A percentile compares a stretch with the other conserved stretches of the same genome.
phyloP scores from a whole-genome alignment of 2,888 invertebrate genomes.

The Drosophila recens region DNA sequence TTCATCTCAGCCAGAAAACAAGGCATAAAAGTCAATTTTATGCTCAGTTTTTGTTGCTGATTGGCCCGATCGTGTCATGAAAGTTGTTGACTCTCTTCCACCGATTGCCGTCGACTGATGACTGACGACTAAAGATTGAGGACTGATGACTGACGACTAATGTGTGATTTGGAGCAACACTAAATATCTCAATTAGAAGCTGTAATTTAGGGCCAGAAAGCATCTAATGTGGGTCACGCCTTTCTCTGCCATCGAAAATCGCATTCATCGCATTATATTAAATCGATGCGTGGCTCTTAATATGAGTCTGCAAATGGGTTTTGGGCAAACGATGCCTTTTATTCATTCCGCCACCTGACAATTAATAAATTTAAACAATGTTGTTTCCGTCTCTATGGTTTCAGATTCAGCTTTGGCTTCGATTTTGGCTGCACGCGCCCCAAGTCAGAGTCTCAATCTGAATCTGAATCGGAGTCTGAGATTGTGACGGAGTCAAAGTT shows the following conservation, averaged over 20 bases:
- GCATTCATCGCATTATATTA: conserved; percentile 49
- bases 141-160: conserved; percentile 5
- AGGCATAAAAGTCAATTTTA: conserved; percentile 77
- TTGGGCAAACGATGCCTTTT: background rate
- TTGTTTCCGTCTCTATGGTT: conserved; percentile 38
- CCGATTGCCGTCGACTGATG: background rate
- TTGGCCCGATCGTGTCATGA: conserved; percentile 71
- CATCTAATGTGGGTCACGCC: conserved; percentile 69
- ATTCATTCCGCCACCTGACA: conserved; percentile 66
- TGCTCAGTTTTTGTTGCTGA: conserved; percentile 74
- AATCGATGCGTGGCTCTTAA: conserved; percentile 48
- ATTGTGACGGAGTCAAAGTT: conserved; percentile 16
- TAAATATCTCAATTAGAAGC: conserved; percentile 78
- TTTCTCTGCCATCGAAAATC: conserved; percentile 65
- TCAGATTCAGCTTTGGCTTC: conserved; percentile 19
- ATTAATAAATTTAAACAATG: conserved; percentile 68
- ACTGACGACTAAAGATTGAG: background rate
- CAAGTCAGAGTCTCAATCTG: conserved; percentile 29
- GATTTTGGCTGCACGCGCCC: conserved; percentile 59
- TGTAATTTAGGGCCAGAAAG: conserved; percentile 59
- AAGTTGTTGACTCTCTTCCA: conserved; percentile 36
- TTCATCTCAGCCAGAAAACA: conserved; percentile 58
- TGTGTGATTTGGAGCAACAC: conserved; percentile 75
- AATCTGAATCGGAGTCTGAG: conserved; percentile 6
- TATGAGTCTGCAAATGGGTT: conserved; percentile 24